A percentile compares a stretch with the other conserved stretches of the same genome.
Conservation (phyloP, 2,888 invertebrate species). For the Leptopilina myrica region DNA sequence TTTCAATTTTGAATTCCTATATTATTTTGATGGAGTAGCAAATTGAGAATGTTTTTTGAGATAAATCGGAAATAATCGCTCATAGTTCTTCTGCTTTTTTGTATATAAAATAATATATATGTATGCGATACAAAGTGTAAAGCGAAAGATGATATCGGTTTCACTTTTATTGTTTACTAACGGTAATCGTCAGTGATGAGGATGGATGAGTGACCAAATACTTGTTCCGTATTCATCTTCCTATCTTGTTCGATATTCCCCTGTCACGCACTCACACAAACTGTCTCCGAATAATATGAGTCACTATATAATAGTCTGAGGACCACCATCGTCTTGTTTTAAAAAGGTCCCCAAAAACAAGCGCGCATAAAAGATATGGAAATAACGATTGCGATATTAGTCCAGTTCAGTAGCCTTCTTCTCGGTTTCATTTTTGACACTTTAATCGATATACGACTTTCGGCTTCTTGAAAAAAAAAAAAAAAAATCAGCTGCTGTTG, state of each 20-base stretch:
- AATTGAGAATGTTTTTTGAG: slow-evolving; percentile 32
- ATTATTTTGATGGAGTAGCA: background rate
- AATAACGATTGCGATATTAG: slow-evolving; percentile 49
- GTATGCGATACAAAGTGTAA: too few species aligned
- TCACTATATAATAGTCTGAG: slow-evolving; percentile 40
- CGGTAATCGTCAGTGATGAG: slow-evolving; percentile 53
- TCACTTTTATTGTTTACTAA: slow-evolving; percentile 42
- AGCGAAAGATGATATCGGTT: slow-evolving; percentile 10
- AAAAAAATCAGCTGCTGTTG: slow-evolving; percentile 13
- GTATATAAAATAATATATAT: too few species aligned
- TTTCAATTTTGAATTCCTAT: background rate
- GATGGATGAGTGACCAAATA: slow-evolving; percentile 54
- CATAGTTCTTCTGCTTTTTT: background rate
- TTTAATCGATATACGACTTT: slow-evolving; percentile 54
- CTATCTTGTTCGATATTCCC: slow-evolving; percentile 51
- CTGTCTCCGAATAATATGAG: slow-evolving; percentile 36
- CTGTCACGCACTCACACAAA: slow-evolving; percentile 41
- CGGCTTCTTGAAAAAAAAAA: slow-evolving; percentile 50
- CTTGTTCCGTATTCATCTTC: slow-evolving; percentile 43
- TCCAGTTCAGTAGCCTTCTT: slow-evolving; percentile 63
- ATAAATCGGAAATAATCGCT: slow-evolving; percentile 37
- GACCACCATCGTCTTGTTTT: slow-evolving; percentile 58
- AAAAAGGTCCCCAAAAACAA: slow-evolving; percentile 47
- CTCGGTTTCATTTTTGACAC: slow-evolving; percentile 53
- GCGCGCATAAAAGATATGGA: slow-evolving; percentile 33